Conservation (phyloP, 2,797 vertebrate genomes). For the Aldrovandia affinis region DNA sequence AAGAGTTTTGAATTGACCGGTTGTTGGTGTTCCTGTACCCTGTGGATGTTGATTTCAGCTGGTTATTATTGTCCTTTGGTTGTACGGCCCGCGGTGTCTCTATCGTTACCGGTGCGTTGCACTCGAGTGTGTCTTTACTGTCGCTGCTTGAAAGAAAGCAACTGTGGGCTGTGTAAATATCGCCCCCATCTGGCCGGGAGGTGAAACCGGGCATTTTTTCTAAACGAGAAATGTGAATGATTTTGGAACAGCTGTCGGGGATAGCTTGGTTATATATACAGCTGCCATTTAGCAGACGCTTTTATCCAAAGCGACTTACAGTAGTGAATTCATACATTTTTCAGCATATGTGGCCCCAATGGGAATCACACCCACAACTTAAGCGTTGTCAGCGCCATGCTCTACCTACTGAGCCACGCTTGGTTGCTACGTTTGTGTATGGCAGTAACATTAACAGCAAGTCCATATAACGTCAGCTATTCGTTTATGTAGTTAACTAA, state of each 20-base stretch:
- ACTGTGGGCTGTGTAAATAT: not conserved
- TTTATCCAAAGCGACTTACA: too few relatives aligned
- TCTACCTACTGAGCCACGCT: too few relatives aligned
- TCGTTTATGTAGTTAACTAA: not conserved
- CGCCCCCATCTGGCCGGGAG: not conserved
- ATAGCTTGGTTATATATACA: too few relatives aligned
- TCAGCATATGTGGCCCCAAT: too few relatives aligned
- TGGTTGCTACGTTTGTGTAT: too few relatives aligned
- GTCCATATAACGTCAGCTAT: not conserved
- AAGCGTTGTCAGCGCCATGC: too few relatives aligned
- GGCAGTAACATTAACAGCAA: not conserved
- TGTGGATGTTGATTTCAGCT: not conserved
- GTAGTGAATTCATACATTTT: too few relatives aligned
- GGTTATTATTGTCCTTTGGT: not conserved
- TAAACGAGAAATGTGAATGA: not conserved
- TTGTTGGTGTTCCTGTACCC: not conserved
- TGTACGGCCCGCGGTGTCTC: not conserved
- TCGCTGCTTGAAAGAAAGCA: not conserved
- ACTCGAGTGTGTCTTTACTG: not conserved
- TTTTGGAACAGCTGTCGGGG: too few relatives aligned
- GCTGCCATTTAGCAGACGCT: too few relatives aligned
- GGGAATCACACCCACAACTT: too few relatives aligned
- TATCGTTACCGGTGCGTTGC: conserved; percentile 3
- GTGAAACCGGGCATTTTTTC: not conserved
- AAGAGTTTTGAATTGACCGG: not conserved